phyloP scores from a whole-genome alignment of 2,797 vertebrate species.

The Glossophaga mutica region DNA sequence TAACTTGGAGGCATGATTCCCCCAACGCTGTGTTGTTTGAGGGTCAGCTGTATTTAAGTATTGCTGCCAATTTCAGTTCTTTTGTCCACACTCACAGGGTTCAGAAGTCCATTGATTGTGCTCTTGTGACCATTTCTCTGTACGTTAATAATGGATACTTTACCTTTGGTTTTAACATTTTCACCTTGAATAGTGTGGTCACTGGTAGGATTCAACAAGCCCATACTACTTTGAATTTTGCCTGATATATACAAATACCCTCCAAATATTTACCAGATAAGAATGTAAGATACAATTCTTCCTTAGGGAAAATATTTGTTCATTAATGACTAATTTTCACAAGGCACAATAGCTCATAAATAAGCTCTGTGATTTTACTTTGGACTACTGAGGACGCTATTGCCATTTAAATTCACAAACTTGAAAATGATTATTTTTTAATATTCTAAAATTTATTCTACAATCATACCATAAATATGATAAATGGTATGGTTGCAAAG shows the following conservation, averaged over 20 bases:
- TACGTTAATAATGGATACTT: neutral
- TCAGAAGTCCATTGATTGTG: neutral
- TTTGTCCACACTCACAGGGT: neutral
- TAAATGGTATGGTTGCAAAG: neutral
- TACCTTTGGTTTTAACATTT: neutral
- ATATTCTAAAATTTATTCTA: neutral
- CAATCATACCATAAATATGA: neutral
- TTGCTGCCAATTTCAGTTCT: neutral
- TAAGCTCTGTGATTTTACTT: conserved; percentile 1
- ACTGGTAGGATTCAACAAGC: neutral
- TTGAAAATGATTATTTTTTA: neutral
- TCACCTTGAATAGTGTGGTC: neutral
- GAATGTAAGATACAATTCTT: neutral
- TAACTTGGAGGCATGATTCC: neutral
- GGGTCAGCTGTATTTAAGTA: neutral
- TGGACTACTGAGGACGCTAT: neutral
- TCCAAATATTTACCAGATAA: neutral
- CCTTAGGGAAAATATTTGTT: neutral
- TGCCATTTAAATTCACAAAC: neutral
- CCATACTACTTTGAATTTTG: neutral
- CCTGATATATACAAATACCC: neutral
- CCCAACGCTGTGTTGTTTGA: neutral
- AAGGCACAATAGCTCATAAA: neutral
- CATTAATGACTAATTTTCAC: neutral
- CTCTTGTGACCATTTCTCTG: neutral